A percentile compares a stretch with the other conserved stretches of the same genome.
Evolutionary conservation across 2,888 invertebrate genomes (phyloP).

Genomic region (Arrhopalites spinosus): DNA sequence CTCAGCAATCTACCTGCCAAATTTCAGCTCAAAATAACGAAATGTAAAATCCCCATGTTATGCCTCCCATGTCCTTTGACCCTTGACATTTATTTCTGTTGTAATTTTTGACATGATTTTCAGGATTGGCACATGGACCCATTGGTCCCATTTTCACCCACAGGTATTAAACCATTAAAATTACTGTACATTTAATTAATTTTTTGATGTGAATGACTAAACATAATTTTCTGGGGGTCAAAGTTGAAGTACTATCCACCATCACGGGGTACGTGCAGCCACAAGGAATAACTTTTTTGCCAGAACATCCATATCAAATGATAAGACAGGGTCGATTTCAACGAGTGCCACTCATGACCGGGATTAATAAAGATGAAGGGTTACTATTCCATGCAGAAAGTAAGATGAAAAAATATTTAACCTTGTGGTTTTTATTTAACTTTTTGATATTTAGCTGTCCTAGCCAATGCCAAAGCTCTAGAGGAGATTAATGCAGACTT

Average conservation of each 20-base stretch:
- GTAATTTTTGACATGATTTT: too few relatives aligned
- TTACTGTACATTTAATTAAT: too few relatives aligned
- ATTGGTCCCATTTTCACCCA: slow-evolving; percentile 23
- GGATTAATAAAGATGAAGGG: slow-evolving; percentile 31
- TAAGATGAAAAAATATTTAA: neutral
- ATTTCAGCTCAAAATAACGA: too few relatives aligned
- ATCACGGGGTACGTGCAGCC: slow-evolving; percentile 20
- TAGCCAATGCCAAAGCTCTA: slow-evolving; percentile 14
- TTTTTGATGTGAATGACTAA: too few relatives aligned
- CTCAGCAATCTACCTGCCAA: too few relatives aligned
- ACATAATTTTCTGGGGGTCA: too few relatives aligned
- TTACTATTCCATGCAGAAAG: slow-evolving; percentile 25
- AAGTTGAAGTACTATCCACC: slow-evolving; percentile 20
- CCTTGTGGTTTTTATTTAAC: neutral
- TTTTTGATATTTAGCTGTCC: slow-evolving; percentile 19
- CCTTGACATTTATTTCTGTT: too few relatives aligned
- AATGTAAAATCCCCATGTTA: too few relatives aligned
- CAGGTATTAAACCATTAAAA: neutral
- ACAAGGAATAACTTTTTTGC: slow-evolving; percentile 17
- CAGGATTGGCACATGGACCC: slow-evolving; percentile 33
- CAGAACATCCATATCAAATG: slow-evolving; percentile 29
- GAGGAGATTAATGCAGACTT: slow-evolving; percentile 25
- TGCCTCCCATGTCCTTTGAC: too few relatives aligned
- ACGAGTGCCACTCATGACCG: slow-evolving; percentile 20
- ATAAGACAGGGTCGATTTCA: slow-evolving; percentile 25